phyloP scores from a whole-genome alignment of 2,797 vertebrate genomes.

The Valencia hispanica region DNA sequence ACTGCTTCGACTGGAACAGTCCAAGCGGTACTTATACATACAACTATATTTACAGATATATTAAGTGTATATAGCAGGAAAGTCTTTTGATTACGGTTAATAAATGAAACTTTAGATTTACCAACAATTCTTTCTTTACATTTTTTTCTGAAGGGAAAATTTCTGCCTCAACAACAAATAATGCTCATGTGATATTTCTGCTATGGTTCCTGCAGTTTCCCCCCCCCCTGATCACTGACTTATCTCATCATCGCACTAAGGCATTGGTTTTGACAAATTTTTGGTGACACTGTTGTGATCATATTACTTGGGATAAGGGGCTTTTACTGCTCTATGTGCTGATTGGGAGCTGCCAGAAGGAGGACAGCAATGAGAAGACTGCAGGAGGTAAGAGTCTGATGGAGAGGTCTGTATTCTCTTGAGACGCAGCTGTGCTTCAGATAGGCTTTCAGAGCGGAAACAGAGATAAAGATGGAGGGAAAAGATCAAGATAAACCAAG shows the following conservation, averaged over 20 bases:
- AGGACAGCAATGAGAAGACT: constrained; percentile 24
- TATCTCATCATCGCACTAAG: constrained; percentile 8
- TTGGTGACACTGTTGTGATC: constrained; percentile 4
- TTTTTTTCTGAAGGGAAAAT: not conserved
- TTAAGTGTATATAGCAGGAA: not conserved
- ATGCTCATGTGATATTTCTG: not conserved
- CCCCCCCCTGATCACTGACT: not conserved
- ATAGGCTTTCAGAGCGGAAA: constrained; percentile 50
- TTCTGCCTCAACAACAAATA: not conserved
- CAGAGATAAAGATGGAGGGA: constrained; percentile 47
- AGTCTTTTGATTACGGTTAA: not conserved
- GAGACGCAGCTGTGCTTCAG: constrained; percentile 51
- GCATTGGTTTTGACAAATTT: constrained; percentile 24
- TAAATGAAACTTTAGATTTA: not conserved
- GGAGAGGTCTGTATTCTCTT: constrained; percentile 55
- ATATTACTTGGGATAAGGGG: not conserved
- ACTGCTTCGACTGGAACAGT: not conserved
- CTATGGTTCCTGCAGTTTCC: not conserved
- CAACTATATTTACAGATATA: not conserved
- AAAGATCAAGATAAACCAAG: constrained; percentile 50
- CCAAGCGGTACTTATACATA: not conserved
- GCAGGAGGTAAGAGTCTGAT: constrained; percentile 39
- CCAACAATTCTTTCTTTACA: not conserved
- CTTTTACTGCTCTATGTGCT: not conserved
- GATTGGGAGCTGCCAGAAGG: constrained; percentile 30